A percentile compares a stretch with the other conserved stretches of the same genome.
Conservation (phyloP, 2,797 vertebrate genomes). For the Thripadectes ignobilis region DNA sequence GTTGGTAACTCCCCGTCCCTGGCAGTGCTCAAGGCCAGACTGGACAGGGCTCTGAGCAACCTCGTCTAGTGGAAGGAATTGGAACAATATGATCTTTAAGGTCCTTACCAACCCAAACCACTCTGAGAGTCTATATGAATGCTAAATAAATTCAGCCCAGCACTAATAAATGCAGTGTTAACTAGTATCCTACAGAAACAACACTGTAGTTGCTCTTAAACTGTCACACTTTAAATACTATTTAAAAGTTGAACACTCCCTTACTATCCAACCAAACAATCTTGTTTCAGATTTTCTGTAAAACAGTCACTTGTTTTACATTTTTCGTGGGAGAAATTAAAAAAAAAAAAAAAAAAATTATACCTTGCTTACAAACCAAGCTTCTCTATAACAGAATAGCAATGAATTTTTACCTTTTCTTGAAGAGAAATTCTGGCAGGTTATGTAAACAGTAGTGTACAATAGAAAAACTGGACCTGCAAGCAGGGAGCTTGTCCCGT, state of each 20-base stretch:
- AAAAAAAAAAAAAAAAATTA: not conserved
- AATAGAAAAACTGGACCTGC: not conserved
- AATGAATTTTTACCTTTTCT: not conserved
- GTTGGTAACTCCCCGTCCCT: not conserved
- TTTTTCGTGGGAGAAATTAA: not conserved
- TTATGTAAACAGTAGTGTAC: not conserved
- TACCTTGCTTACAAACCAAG: not conserved
- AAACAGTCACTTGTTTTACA: not conserved
- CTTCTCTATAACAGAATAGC: not conserved
- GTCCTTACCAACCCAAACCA: not conserved
- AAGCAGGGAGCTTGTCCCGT: not conserved
- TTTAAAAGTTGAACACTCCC: not conserved
- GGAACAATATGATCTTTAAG: not conserved
- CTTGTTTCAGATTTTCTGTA: not conserved
- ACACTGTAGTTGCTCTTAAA: not conserved
- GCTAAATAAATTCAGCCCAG: not conserved
- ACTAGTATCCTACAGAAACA: not conserved
- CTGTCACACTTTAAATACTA: not conserved
- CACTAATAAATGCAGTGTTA: not conserved
- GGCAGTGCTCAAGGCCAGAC: accelerated
- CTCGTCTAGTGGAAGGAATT: not conserved
- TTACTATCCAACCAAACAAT: not conserved
- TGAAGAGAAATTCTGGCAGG: not conserved
- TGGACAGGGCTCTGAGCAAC: not conserved
- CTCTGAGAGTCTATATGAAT: not conserved